Percentiles rank a stretch among this genome's conserved stretches.
phyloP scores from a whole-genome alignment of 2,797 vertebrate species.

The Hirundo rustica region DNA sequence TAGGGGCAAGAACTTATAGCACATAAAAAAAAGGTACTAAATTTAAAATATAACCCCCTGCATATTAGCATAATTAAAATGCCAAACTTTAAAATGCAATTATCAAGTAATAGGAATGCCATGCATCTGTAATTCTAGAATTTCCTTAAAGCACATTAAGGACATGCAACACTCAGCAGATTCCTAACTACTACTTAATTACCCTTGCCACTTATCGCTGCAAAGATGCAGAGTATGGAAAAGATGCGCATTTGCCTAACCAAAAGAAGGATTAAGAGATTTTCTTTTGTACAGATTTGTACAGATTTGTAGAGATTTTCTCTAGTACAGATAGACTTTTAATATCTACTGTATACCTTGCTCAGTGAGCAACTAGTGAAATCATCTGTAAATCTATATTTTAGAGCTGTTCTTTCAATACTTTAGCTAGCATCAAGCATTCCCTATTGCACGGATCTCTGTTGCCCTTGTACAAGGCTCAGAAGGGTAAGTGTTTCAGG shows the following conservation, averaged over 20 bases:
- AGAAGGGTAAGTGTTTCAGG: background rate
- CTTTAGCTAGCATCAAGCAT: background rate
- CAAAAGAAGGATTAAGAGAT: background rate
- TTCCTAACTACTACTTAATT: constrained; percentile 61
- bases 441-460: background rate
- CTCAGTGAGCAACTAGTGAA: background rate
- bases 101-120: constrained; percentile 36
- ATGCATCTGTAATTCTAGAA: constrained; percentile 33
- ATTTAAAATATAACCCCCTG: constrained; percentile 34
- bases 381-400: background rate
- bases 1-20: constrained; percentile 22
- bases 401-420: background rate
- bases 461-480: background rate
- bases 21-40: constrained; percentile 50
- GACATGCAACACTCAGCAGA: constrained; percentile 55
- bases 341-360: background rate
- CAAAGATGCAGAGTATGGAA: background rate
- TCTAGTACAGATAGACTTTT: background rate
- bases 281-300: background rate
- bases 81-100: constrained; percentile 47
- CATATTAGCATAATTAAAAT: constrained; percentile 59
- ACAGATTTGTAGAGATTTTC: too few species aligned
- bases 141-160: constrained; percentile 48
- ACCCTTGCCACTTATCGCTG: constrained; percentile 1
- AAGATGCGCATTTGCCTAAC: background rate